These are phyloP conservation scores for Catagonus wagneri DNA, from an alignment of 2,113 vertebrate species.

Conservation along the genomic window DNA sequence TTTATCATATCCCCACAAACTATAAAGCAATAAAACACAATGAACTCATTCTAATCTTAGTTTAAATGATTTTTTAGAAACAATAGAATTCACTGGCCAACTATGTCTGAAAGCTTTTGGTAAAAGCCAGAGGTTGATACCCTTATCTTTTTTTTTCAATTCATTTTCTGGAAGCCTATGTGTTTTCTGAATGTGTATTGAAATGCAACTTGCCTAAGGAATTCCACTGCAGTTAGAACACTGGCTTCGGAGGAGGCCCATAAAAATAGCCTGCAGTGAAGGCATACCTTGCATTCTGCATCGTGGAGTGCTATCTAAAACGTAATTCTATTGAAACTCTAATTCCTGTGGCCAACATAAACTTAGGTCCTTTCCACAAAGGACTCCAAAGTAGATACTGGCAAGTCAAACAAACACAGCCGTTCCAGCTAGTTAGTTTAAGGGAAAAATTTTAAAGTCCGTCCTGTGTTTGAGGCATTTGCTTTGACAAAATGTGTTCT, in stretches of 20 bases:
- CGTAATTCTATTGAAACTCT: background rate
- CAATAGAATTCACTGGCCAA: background rate
- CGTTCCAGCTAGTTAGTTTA: background rate
- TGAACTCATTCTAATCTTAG: conserved; percentile 30
- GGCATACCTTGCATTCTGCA: background rate
- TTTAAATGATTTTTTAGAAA: conserved; percentile 59
- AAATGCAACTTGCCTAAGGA: background rate
- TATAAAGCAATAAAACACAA: conserved; percentile 64
- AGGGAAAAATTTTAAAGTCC: conserved; percentile 1
- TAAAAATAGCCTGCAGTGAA: background rate
- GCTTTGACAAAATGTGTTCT: conserved; percentile 34
- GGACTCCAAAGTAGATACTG: background rate
- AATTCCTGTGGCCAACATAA: background rate
- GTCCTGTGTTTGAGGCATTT: background rate
- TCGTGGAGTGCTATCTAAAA: background rate
- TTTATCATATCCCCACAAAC: conserved; percentile 46
- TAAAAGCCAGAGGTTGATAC: conserved; percentile 64
- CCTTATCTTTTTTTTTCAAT: background rate
- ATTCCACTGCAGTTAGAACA: background rate
- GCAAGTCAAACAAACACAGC: background rate
- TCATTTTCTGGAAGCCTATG: background rate
- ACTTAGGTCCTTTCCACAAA: conserved; percentile 3
- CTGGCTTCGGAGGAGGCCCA: background rate
- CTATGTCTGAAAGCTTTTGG: conserved; percentile 40
- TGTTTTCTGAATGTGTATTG: background rate